phyloP scores from a whole-genome alignment of 2,113 vertebrate species.

The Sarotherodon lohbergeri region DNA sequence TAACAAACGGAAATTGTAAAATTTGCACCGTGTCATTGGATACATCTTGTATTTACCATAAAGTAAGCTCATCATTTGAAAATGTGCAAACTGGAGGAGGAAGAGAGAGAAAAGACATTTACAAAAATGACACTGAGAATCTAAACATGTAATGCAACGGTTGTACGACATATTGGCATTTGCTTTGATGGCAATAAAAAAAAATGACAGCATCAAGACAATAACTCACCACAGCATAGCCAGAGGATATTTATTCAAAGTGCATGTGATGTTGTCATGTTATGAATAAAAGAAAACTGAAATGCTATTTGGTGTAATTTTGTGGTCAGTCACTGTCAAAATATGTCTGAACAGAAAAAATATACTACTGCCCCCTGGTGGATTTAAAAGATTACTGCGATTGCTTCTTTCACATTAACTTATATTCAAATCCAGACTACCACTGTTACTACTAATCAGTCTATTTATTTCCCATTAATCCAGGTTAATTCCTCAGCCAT shows the following conservation, averaged over 20 bases:
- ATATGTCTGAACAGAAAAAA: neutral
- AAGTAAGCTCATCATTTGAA: neutral
- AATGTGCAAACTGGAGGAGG: neutral
- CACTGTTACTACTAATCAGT: neutral
- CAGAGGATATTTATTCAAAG: slow-evolving; percentile 1
- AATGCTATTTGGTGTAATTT: neutral
- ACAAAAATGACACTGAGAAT: neutral
- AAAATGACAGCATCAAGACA: neutral
- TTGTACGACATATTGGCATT: neutral
- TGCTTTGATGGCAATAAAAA: neutral
- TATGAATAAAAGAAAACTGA: neutral
- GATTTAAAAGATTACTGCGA: neutral
- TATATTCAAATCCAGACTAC: neutral
- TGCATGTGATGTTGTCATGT: neutral
- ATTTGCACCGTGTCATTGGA: neutral
- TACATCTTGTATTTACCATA: neutral
- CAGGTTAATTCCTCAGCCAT: neutral
- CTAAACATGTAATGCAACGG: neutral
- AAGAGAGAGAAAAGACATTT: neutral
- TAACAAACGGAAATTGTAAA: neutral
- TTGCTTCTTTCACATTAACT: neutral
- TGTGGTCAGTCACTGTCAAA: neutral
- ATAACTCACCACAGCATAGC: neutral
- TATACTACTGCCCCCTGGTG: slow-evolving; percentile 55
- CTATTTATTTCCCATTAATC: neutral